Evolutionary conservation across 1,140 invertebrate genomes (phyloP), one percentile per base, ranked within the genome.

Genomic region (Drosophila albomicans): DNA sequence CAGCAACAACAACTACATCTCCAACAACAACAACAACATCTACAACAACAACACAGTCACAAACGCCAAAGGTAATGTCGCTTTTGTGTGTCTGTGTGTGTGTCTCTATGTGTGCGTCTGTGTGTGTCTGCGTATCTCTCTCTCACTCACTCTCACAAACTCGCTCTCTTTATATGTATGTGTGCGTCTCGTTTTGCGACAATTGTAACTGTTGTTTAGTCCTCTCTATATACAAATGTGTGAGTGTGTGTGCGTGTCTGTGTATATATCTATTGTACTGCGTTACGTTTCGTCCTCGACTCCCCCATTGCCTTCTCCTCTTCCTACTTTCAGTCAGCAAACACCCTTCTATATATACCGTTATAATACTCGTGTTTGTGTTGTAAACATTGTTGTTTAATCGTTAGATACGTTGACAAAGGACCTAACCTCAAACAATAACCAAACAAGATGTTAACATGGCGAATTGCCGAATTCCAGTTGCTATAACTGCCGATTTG

Each of bases 41-140:
- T 51, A 72, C 79, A 69, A 84, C 67, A 65, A 71, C 75, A 84
- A 75, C 81, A 88, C 86, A 70, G 69, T 85, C 75, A 76, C 78
- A 88, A 81, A 78, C 81, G 70, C 78, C 81, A 85, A 89, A 89
- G 85, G 85, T 89, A 89, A 84, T 85, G 75, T 81, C 72, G 85
- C 85, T 84, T 89, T 68, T 69, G 67, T 81, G 73, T 78, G 58
- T 65, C 28, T 54, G 10, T 38, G 5, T 52, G n/a, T 20, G 41
- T 62, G 56, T 49, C 48, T 16, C 15, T 64, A 10, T 58, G 15
- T 46, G 8, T 52, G 16, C 66, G 54, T 48, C 46, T 63, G 54
- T 59, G 63, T 54, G 51, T 81, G 59, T 70, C 1, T 63, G 35
- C 58, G 52, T 70, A 59, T 63, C 59, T 56, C 51, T 49, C 45